Evolutionary conservation across 2,888 invertebrate genomes (phyloP).

Genomic region (Melinaea marsaeus): DNA sequence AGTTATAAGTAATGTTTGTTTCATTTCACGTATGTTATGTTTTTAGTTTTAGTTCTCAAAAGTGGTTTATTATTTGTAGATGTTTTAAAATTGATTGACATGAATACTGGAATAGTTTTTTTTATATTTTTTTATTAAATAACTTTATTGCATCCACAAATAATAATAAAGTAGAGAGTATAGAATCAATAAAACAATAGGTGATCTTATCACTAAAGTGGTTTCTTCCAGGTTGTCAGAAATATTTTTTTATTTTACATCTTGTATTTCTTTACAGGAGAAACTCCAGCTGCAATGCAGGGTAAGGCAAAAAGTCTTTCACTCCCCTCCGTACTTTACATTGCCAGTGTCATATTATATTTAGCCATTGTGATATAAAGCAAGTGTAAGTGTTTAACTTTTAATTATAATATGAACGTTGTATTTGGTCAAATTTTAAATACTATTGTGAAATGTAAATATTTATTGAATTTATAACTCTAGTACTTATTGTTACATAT

Average conservation of each 20-base stretch:
- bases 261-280: constrained; percentile 77
- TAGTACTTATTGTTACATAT: constrained; percentile 3
- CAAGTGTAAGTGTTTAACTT: neutral
- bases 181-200: too few species aligned
- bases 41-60: constrained; percentile 21
- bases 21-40: constrained; percentile 21
- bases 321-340: constrained; percentile 39
- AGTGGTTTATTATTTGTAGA: constrained; percentile 29
- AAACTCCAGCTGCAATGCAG: constrained; percentile 92
- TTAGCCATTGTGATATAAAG: constrained; percentile 31
- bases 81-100: constrained; percentile 7
- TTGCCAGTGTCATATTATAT: constrained; percentile 33
- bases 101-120: too few species aligned
- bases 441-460: constrained; percentile 30
- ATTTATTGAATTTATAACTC: constrained; percentile 15
- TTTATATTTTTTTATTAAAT: too few species aligned
- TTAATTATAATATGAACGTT: constrained; percentile 28
- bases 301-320: constrained; percentile 77
- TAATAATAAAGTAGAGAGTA: too few species aligned
- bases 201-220: neutral
- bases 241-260: too few species aligned
- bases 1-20: constrained; percentile 26
- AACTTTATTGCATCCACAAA: too few species aligned
- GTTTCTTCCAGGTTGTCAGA: neutral
- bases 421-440: constrained; percentile 38